A percentile compares a stretch with the other conserved stretches of the same genome.
Conservation (phyloP, 2,888 invertebrate species). For the Acanthococcus lagerstroemiae region DNA sequence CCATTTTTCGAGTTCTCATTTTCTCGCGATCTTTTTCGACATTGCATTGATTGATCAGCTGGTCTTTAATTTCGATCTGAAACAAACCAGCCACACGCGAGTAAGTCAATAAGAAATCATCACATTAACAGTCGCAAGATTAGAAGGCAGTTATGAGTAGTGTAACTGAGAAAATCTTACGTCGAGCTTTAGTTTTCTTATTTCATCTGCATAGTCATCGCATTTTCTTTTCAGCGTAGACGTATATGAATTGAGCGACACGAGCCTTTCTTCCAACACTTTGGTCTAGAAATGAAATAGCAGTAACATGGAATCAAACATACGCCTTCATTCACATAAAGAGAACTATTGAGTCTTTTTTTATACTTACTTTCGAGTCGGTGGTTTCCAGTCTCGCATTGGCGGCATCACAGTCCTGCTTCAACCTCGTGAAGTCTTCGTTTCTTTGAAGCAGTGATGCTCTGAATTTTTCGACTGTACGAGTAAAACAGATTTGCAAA, state of each 20-base stretch:
- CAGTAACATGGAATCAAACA: too few relatives aligned
- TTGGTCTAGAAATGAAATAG: constrained; percentile 23
- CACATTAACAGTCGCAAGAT: too few relatives aligned
- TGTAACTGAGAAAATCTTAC: too few relatives aligned
- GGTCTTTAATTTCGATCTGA: constrained; percentile 31
- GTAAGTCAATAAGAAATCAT: too few relatives aligned
- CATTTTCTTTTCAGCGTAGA: constrained; percentile 35
- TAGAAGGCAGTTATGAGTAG: too few relatives aligned
- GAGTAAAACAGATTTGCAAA: constrained; percentile 30
- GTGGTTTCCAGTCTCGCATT: constrained; percentile 60
- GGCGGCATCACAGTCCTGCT: constrained; percentile 55
- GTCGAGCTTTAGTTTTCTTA: constrained; percentile 35
- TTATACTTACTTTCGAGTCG: constrained; percentile 49
- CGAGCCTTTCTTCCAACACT: constrained; percentile 29
- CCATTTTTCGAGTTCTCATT: constrained; percentile 47
- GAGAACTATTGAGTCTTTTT: too few relatives aligned
- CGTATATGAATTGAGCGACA: constrained; percentile 30
- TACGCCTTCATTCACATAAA: too few relatives aligned
- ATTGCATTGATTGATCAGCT: constrained; percentile 33
- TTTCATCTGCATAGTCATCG: constrained; percentile 33
- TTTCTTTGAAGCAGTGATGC: constrained; percentile 36
- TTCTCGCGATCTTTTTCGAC: constrained; percentile 47
- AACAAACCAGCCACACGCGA: too few relatives aligned
- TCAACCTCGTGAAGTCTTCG: neutral
- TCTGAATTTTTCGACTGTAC: constrained; percentile 47